Base-by-base conservation (phyloP, 2,888 invertebrate genomes). In the Dryobota labecula region DNA sequence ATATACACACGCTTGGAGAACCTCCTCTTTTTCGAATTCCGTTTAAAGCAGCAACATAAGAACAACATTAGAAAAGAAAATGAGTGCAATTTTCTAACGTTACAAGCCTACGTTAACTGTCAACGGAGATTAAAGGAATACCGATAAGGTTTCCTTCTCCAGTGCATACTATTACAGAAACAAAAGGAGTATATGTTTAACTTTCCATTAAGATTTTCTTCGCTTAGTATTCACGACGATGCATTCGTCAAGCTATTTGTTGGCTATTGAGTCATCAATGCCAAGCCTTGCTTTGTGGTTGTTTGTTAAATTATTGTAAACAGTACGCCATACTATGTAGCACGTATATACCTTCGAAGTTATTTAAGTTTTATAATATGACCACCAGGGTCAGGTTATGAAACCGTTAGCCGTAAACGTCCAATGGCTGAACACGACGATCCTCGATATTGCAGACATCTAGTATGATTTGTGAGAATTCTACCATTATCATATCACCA, bases 131-230 rank as follows among this genome's bases (percentile, higher is more conserved):
- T 89, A 88, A 64, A 82, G 72, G 66, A 73, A 67, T 73, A 83
- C 76, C 78, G 88, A 86, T 91, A 91, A 87, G 90, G 90, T 70
- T 90, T 89, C 89, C 75, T 88, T 87, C 88, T 87, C 84, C 84
- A 72, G 69, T 80, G 63, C 63, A 69, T 70, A 70, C 58, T 76
- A 73, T 51, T 57, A 60, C 65, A 67, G 24, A 58, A 70, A 78
- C 73, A 82, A 77, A 74, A 49, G 65, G 62, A 66, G 20, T 69
- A 69, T 69, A 54, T 63, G 33, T 66, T 70, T 76, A 45, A 73
- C 72, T 76, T 65, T 53, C 69, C 57, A 72, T 41, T 53, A 53
- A 30, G 63, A 79, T 75, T 82, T 51, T 54, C 60, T 54, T n/a
- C 61, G 60, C 54, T 73, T 76, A 69, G 15, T 62, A 71, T 83